phyloP scores from a whole-genome alignment of 2,113 vertebrate genomes.

The Eubucco bourcierii region DNA sequence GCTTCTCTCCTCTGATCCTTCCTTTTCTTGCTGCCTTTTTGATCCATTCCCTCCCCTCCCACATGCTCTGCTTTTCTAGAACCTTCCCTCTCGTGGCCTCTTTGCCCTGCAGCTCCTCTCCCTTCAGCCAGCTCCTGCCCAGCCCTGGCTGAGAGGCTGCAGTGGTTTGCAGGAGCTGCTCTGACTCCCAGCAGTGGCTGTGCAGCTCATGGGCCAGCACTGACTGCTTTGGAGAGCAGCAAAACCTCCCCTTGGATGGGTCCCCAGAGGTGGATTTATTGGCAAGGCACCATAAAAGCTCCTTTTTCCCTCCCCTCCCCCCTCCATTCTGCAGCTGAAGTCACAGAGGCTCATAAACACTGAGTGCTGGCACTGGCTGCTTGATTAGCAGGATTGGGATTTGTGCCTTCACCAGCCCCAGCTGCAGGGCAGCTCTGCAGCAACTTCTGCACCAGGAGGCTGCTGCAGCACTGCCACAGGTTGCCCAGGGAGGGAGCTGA shows the following conservation, averaged over 20 bases:
- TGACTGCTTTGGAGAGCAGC: conserved; percentile 64
- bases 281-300: conserved; percentile 51
- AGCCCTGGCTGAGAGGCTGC: not conserved
- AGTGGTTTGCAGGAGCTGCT: not conserved
- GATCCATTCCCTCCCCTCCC: not conserved
- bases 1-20: not conserved
- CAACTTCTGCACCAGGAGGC: too few relatives aligned
- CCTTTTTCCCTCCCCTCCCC: not conserved
- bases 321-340: not conserved
- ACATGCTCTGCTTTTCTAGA: not conserved
- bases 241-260: conserved; percentile 74
- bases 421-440: not conserved
- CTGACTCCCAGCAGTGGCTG: not conserved
- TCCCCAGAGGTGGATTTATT: conserved; percentile 66
- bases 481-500: too few relatives aligned
- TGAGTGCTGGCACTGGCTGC: not conserved
- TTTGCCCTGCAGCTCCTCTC: too few relatives aligned
- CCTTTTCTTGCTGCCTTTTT: not conserved
- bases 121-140: not conserved
- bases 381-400: not conserved
- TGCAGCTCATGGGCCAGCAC: not conserved
- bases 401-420: conserved; percentile 7
- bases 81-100: too few relatives aligned
- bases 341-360: not conserved
- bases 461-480: too few relatives aligned